Conservation (phyloP, 2,888 invertebrate species). For the Spisula subtruncata region DNA sequence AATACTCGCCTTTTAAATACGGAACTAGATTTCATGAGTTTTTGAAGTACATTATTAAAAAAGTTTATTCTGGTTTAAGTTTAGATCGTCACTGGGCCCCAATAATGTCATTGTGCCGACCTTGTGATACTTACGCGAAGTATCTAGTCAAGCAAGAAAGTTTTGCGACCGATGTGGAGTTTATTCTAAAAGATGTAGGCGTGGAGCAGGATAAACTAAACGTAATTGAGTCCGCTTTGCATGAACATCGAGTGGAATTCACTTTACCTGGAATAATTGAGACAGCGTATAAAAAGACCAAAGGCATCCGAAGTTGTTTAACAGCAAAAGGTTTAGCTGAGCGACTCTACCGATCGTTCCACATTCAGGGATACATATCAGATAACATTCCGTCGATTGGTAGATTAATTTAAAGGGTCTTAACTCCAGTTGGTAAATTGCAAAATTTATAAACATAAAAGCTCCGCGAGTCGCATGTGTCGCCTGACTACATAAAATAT, state of each 20-base stretch:
- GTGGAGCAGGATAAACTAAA: slow-evolving; percentile 17
- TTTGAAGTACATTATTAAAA: slow-evolving; percentile 6
- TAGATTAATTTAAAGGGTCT: no score
- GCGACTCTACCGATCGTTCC: slow-evolving; percentile 1
- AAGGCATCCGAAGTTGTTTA: not conserved
- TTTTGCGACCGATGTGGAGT: slow-evolving; percentile 46
- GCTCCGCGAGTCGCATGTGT: no score
- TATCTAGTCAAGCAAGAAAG: slow-evolving; percentile 52
- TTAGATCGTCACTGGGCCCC: slow-evolving; percentile 36
- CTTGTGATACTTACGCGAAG: slow-evolving; percentile 40
- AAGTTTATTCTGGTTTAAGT: not conserved
- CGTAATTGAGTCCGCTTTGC: slow-evolving; percentile 17
- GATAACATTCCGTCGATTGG: no score
- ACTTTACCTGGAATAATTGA: slow-evolving; percentile 45
- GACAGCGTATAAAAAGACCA: not conserved
- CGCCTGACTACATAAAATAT: no score
- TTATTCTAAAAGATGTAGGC: slow-evolving; percentile 17
- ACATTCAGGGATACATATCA: slow-evolving; percentile 30
- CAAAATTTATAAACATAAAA: no score
- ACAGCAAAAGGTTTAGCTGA: not conserved
- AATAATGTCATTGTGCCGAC: slow-evolving; percentile 36
- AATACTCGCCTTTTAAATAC: no score
- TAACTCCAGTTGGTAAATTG: no score
- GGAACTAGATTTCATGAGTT: no score
- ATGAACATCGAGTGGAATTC: slow-evolving; percentile 35